Evolutionary conservation across 2,888 invertebrate species (phyloP).

Genomic region (Chrysomela aeneicollis): DNA sequence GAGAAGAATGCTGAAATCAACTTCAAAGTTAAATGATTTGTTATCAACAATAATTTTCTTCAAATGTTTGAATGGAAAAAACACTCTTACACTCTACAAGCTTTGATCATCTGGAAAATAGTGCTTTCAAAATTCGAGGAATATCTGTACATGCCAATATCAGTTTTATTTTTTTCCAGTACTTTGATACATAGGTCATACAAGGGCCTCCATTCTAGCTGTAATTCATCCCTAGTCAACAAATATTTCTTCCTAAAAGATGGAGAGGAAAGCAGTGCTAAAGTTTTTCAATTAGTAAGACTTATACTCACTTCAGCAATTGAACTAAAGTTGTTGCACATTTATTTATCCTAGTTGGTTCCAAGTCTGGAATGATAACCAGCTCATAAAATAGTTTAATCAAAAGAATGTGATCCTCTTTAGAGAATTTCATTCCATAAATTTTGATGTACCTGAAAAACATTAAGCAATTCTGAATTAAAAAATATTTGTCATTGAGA

Average conservation of each 20-base stretch:
- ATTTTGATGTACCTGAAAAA: constrained; percentile 80
- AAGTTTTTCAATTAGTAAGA: not conserved
- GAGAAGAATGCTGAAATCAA: too few species aligned
- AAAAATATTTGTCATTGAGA: too few species aligned
- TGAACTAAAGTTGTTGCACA: constrained; percentile 73
- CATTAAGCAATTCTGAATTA: not conserved
- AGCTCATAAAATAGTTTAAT: constrained; percentile 82
- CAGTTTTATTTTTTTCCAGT: constrained; percentile 66
- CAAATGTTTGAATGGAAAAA: constrained; percentile 16
- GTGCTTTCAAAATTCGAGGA: constrained; percentile 45
- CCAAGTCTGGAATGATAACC: constrained; percentile 77
- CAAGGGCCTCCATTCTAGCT: constrained; percentile 86
- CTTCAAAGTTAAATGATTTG: too few species aligned
- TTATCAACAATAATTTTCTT: too few species aligned
- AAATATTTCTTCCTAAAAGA: constrained; percentile 76
- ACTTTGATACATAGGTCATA: constrained; percentile 72
- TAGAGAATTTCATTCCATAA: constrained; percentile 87
- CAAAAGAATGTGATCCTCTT: constrained; percentile 86
- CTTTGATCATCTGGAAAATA: constrained; percentile 53
- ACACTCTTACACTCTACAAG: constrained; percentile 54
- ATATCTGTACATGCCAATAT: constrained; percentile 68
- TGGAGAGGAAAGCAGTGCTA: constrained; percentile 27
- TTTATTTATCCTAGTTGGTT: constrained; percentile 76
- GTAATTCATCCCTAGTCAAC: constrained; percentile 79
- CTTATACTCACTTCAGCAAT: constrained; percentile 76